Base-by-base conservation (phyloP, 2,888 invertebrate species). In the Folsomia candida region DNA sequence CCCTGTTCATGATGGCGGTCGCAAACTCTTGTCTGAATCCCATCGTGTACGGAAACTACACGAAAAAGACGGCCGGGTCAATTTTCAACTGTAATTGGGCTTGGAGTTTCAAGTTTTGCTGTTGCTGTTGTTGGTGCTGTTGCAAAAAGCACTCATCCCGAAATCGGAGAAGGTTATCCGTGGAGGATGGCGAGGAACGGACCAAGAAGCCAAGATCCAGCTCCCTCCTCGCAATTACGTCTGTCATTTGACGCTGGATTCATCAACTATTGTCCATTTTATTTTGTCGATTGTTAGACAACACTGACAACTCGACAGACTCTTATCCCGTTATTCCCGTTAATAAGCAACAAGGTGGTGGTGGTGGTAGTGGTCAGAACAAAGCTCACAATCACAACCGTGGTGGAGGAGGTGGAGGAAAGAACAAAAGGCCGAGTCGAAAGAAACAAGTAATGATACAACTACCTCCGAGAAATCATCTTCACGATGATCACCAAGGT, bases 1-100 rank as follows among this genome's bases (percentile, higher is more conserved):
- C 87, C 20, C 86, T 91, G 78, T 91, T 91, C 83, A 86, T 91
- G 82, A 91, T 91, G 87, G 91, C 90, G 0, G 91, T 91, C 0
- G 90, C 90, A 63, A 91, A 91, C 82, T 90, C 91, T 47, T 91
- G 91, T 83, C 89, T 91, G 85, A 90, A 92, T 82, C 91, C 91
- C 0, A 83, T 91, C 61, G 90, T 92, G 11, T 91, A 91, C 80
- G 91, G 91, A 1, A 88, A 88, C 63, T 90, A 88, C 80, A 87
- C 88, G 2, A 84, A 70, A 61, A 70, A 73, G 58, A 70, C 73
- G n/a, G 27, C 64, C 11, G 73, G 70, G n/a, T 25, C 51, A n/a
- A 63, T 68, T 58, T 71, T 67, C 51, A 20, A 63, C 11, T 71
- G 71, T 29, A 63, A 62, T 51, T 71, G 71, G 20, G 27, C 62